Conservation (phyloP, 1,140 invertebrate genomes). For the Nixonia krombeini region DNA sequence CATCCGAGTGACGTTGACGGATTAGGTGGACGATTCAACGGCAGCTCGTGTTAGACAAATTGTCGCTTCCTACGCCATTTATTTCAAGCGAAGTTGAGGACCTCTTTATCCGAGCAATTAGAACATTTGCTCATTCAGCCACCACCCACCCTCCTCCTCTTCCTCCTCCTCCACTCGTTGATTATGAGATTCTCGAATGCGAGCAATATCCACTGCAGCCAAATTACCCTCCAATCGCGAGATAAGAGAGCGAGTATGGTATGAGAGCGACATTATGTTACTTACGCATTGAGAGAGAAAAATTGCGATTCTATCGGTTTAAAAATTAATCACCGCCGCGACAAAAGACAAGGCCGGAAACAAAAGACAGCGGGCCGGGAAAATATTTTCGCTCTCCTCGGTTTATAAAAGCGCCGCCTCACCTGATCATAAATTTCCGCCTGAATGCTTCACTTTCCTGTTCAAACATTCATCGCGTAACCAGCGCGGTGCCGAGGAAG, state of each 20-base stretch:
- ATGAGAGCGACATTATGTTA: no score
- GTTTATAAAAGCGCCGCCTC: constrained; percentile 24
- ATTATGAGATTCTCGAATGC: no score
- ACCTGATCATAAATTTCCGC: constrained; percentile 48
- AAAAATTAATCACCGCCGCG: constrained; percentile 59
- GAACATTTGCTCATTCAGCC: constrained; percentile 11
- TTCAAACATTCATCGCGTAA: constrained; percentile 5
- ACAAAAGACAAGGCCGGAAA: constrained; percentile 50
- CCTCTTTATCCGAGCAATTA: constrained; percentile 13
- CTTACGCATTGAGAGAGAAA: no score
- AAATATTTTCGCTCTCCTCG: constrained; percentile 54
- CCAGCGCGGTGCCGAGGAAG: no score
- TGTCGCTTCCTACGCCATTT: constrained; percentile 58
- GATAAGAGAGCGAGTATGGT: no score
- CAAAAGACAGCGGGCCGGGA: constrained; percentile 52
- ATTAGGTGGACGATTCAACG: constrained; percentile 50
- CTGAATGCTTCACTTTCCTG: constrained; percentile 9
- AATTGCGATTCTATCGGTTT: constrained; percentile 25
- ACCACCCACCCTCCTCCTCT: no score
- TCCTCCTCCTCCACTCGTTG: no score
- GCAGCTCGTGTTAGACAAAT: constrained; percentile 54
- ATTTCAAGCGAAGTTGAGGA: constrained; percentile 44
- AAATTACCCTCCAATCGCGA: no score
- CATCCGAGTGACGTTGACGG: constrained; percentile 64
- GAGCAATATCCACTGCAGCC: no score